Conservation (phyloP, 2,888 invertebrate species). For the Cephalotes varians region DNA sequence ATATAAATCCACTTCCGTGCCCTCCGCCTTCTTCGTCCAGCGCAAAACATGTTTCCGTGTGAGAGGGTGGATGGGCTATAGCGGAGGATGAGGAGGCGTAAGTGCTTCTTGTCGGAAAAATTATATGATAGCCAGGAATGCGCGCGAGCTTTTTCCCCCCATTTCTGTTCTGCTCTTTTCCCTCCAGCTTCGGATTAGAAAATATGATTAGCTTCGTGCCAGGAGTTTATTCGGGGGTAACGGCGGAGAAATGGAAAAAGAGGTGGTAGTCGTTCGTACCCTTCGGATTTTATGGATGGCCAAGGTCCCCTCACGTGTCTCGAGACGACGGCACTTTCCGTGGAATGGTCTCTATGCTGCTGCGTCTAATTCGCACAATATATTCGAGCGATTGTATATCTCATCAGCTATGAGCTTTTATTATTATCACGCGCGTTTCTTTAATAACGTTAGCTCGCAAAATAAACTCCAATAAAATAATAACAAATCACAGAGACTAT, state of each 20-base stretch:
- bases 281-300: conserved; percentile 80
- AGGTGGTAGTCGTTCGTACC: conserved; percentile 74
- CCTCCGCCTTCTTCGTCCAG: conserved; percentile 71
- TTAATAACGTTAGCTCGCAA: not conserved
- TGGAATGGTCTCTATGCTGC: conserved; percentile 52
- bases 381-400: conserved; percentile 20
- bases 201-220: conserved; percentile 84
- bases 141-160: conserved; percentile 75
- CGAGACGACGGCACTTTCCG: conserved; percentile 64
- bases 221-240: conserved; percentile 76
- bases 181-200: conserved; percentile 82
- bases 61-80: conserved; percentile 74
- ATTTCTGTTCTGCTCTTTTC: conserved; percentile 67
- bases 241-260: conserved; percentile 59
- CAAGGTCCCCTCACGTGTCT: conserved; percentile 78
- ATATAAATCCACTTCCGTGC: conserved; percentile 80
- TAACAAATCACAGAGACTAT: not conserved
- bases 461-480: not conserved
- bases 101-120: conserved; percentile 85
- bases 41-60: conserved; percentile 78
- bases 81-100: conserved; percentile 76
- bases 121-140: conserved; percentile 83
- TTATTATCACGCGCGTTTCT: not conserved
- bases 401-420: not conserved
- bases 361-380: conserved; percentile 63